Evolutionary conservation across 2,113 vertebrate species (phyloP), one percentile per base, ranked within the genome.

Genomic region (Fulmarus glacialis): DNA sequence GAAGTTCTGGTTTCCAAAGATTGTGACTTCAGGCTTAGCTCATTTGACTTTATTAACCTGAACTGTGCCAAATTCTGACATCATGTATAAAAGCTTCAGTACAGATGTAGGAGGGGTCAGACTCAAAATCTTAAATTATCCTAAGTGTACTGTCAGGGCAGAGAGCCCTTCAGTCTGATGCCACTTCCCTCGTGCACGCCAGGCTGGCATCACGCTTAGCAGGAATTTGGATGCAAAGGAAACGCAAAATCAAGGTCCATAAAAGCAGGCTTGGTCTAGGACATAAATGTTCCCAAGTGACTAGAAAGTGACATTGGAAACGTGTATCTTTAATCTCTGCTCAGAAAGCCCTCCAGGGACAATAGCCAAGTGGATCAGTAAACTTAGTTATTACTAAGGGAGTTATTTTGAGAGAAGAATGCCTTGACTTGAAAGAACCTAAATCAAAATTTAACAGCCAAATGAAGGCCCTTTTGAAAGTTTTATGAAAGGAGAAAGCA

Each of bases 1-100:
- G 38, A 80, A 87, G 29, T 75, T 85, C 47, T 71, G 14, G 14
- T 87, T 93, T 68, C 56, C 48, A 90, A 85, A 75, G 74, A 73
- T 3, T 68, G 42, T 67, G 81, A 77, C 8, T 87, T 87, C 63
- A 78, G 45, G 20, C 67, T 94, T 96, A 87, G 34, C 34, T 94
- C 40, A 66, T 75, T 91, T 73, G 36, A 80, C 64, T 91, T 79
- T 73, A 34, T 48, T 80, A 77, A 67, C 32, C 40, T 91, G 66
- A 84, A 36, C 32, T 30, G 23, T 92, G 93, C 87, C 90, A 90
- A 56, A 88, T 91, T 88, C 92, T 96, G 93, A 97, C 66, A 70
- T 96, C 58, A 95, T 62, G 12, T 70, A 12, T 48, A 90, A 92
- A 90, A 86, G 53, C 48, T 86, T 84, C 70, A 77, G 40, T 30